Conservation (phyloP, 2,888 invertebrate genomes). For the Mimas tiliae region DNA sequence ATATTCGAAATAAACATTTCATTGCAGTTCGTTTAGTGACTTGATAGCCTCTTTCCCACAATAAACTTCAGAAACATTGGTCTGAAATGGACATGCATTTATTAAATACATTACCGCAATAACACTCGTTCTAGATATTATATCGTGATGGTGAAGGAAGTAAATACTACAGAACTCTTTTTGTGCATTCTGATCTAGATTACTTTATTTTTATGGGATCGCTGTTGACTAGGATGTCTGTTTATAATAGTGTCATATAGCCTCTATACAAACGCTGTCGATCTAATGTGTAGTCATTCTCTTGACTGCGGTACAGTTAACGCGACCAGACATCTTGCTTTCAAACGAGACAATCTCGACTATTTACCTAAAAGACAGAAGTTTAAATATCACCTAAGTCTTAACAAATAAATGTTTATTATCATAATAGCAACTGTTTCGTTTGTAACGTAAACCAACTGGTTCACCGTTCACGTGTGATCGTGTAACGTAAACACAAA, state of each 20-base stretch:
- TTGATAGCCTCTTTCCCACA: slow-evolving; percentile 10
- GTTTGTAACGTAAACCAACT: slow-evolving; percentile 8
- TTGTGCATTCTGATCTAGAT: slow-evolving; percentile 14
- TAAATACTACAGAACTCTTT: slow-evolving; percentile 9
- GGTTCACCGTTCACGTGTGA: slow-evolving; percentile 3
- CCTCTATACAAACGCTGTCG: neutral
- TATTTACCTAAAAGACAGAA: neutral
- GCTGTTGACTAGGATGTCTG: slow-evolving; percentile 11
- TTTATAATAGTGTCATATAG: slow-evolving; percentile 11
- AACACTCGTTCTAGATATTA: slow-evolving; percentile 3
- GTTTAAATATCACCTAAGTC: too few relatives aligned
- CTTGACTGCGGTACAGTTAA: neutral
- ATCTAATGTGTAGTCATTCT: neutral
- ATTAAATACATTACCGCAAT: neutral
- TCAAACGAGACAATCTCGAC: neutral
- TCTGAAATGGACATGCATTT: neutral
- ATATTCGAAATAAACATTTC: slow-evolving; percentile 15
- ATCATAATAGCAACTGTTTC: slow-evolving; percentile 1
- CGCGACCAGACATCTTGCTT: neutral
- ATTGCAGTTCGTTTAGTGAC: slow-evolving; percentile 4
- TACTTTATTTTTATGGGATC: slow-evolving; percentile 6
- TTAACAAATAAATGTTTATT: slow-evolving; percentile 2
- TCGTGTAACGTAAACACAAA: slow-evolving; percentile 10
- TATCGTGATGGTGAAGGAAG: slow-evolving; percentile 10
- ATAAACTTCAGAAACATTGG: neutral